phyloP scores from a whole-genome alignment of 2,797 vertebrate species.

The Sarcophilus harrisii region DNA sequence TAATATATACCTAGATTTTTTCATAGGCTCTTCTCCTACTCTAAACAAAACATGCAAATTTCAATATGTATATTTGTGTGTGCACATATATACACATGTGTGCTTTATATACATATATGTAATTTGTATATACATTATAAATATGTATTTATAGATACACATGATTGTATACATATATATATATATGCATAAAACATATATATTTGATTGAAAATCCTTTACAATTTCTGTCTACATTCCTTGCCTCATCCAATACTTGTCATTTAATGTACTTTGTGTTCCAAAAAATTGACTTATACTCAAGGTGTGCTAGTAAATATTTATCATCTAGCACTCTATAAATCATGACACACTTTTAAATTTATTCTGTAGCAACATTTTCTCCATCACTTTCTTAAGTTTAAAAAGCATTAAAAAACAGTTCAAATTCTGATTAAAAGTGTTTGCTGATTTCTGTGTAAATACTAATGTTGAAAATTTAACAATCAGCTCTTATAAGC shows the following conservation, averaged over 20 bases:
- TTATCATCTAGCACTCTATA: background rate
- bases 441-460: background rate
- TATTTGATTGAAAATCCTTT: background rate
- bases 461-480: background rate
- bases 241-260: background rate
- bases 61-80: background rate
- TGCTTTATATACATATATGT: too few species aligned
- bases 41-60: background rate
- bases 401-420: background rate
- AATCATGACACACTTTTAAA: background rate
- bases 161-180: background rate
- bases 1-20: background rate
- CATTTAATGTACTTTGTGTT: background rate
- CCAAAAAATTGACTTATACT: background rate
- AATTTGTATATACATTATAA: background rate
- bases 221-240: background rate
- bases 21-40: background rate
- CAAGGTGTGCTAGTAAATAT: background rate
- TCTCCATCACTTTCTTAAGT: background rate
- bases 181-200: background rate
- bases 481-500: background rate
- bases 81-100: background rate
- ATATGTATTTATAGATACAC: background rate
- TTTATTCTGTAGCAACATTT: background rate
- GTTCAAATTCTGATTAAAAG: background rate